A percentile compares a stretch with the other conserved stretches of the same genome.
Conservation (phyloP, 2,888 invertebrate species). For the Sycophila texana region DNA sequence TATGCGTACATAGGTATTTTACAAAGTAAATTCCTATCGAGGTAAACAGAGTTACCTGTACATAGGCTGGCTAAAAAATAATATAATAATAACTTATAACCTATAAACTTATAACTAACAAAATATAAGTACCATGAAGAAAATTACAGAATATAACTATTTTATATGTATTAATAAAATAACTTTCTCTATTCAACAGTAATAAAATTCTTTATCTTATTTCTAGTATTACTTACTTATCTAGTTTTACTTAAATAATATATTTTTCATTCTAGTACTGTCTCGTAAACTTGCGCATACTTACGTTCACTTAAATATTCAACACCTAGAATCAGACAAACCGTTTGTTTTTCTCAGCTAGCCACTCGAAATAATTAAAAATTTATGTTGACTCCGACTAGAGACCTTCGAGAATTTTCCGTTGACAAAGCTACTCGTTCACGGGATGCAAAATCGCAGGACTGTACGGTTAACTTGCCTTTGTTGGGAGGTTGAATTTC, state of each 20-base stretch:
- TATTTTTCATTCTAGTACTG: too few relatives aligned
- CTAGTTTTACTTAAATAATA: too few relatives aligned
- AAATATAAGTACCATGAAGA: constrained; percentile 9
- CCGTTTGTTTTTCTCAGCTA: constrained; percentile 13
- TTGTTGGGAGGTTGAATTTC: constrained; percentile 40
- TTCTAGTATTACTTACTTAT: too few relatives aligned
- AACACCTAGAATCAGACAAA: constrained; percentile 12
- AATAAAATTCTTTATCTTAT: constrained; percentile 9
- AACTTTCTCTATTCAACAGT: constrained; percentile 5
- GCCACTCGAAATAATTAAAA: constrained; percentile 31
- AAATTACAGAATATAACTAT: background rate
- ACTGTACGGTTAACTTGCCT: constrained; percentile 13
- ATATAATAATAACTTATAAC: constrained; percentile 5
- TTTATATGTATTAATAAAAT: background rate
- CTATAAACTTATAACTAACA: background rate
- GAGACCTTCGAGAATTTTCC: constrained; percentile 46
- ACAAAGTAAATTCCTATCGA: too few relatives aligned
- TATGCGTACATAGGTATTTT: too few relatives aligned
- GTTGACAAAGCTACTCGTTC: background rate
- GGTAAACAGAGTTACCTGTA: too few relatives aligned
- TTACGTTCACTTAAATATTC: too few relatives aligned
- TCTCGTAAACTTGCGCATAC: too few relatives aligned
- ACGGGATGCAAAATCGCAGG: constrained; percentile 12
- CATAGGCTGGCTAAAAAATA: too few relatives aligned
- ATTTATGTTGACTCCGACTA: background rate